Base-by-base conservation (phyloP, 2,797 vertebrate genomes). In the Sebastes vulpes region DNA sequence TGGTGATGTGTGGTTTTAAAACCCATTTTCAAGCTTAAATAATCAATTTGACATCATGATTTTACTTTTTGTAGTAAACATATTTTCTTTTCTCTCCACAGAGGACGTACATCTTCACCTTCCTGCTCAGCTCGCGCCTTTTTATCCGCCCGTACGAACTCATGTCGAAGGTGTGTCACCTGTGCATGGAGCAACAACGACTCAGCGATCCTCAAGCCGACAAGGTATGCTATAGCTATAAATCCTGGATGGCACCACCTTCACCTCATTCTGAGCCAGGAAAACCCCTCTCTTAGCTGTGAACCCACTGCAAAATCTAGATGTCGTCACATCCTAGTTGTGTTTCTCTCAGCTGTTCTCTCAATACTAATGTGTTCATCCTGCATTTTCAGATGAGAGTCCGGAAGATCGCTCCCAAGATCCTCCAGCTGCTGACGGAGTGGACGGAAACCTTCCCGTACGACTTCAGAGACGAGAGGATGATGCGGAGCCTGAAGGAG, bases 361-460 rank as follows among this genome's bases (percentile, higher is more conserved):
- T 65, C 32, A 61, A 4, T 56, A 0, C 21, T 20, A 25, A 9
- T 52, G 10, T 67, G 6, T 68, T 31, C 14, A 2, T 63, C 3
- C 3, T 72, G 4, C 4, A 2, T 81, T 87, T 81, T 60, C 87
- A 99, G 98, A 96, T 92, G 65, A 92, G 96, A 85, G 88, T 97
- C 59, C 94, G 93, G 81, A 98, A 97, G 92, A 96, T 97, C 18
- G 96, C 97, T 21, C 98, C 98, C 2, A 99, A 98, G 95, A 94
- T 99, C 75, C 94, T 99, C 1, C 98, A 99, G 89, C 85, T 99
- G 78, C 89, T 99, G 85, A 97, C 96, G 0, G 98, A 99, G 85
- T 99, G 98, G 98, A 98, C 97, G 0, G 98, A 99, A 85, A 99
- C 97, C 0, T 99, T 99, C 91, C 97, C 98, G 0, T 98, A 98